These are phyloP conservation scores for Meloidogyne chitwoodi DNA, from an alignment of 1,140 invertebrate species.

Conservation along the genomic window DNA sequence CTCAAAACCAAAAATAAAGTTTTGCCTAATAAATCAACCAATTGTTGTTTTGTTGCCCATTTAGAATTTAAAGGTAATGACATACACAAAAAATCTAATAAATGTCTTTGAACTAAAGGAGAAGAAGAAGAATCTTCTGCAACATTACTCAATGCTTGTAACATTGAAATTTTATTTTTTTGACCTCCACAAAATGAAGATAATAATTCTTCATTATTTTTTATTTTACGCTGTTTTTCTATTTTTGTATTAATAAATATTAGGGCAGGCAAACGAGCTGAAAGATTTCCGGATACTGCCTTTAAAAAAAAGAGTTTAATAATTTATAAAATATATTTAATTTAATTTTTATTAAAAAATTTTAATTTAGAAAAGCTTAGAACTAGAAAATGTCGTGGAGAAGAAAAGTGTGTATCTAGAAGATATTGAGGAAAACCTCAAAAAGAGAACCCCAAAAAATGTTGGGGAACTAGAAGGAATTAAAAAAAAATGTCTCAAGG, in stretches of 20 bases:
- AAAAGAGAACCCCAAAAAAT: too few relatives aligned
- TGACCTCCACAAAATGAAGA: slow-evolving; percentile 59
- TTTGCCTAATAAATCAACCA: slow-evolving; percentile 74
- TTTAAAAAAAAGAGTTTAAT: slow-evolving; percentile 11
- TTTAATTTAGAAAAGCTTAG: too few relatives aligned
- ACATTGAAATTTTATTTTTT: slow-evolving; percentile 70
- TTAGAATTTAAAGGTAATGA: slow-evolving; percentile 81
- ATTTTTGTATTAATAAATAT: slow-evolving; percentile 77
- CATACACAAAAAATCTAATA: slow-evolving; percentile 76
- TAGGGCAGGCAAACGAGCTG: slow-evolving; percentile 78
- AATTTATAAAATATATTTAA: too few relatives aligned
- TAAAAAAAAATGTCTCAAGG: too few relatives aligned
- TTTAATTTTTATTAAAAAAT: too few relatives aligned
- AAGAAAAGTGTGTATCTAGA: too few relatives aligned
- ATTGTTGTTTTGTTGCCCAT: slow-evolving; percentile 72
- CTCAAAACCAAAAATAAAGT: slow-evolving; percentile 77
- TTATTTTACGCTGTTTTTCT: slow-evolving; percentile 67
- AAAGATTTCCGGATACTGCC: slow-evolving; percentile 75
- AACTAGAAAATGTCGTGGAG: too few relatives aligned
- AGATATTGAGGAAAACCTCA: too few relatives aligned
- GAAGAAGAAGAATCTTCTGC: slow-evolving; percentile 68
- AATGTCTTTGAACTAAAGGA: slow-evolving; percentile 79
- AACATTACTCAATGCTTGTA: slow-evolving; percentile 59
- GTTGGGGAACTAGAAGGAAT: too few relatives aligned
- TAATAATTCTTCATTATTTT: background rate